Evolutionary conservation across 2,113 vertebrate genomes (phyloP), one percentile per base, ranked within the genome.

Genomic region (Myotis brandtii): DNA sequence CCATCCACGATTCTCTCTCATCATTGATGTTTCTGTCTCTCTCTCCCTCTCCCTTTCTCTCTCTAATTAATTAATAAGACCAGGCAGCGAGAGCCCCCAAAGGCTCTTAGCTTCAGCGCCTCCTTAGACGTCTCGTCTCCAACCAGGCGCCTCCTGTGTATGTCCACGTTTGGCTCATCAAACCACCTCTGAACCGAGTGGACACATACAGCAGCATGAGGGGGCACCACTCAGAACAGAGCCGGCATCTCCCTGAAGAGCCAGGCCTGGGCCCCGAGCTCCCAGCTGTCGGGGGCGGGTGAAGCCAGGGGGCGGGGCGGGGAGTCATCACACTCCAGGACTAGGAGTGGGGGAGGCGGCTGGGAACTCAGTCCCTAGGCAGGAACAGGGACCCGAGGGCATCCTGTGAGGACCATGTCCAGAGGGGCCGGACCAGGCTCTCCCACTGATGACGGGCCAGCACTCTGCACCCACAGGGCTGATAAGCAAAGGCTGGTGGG

Each of bases 401-500:
- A 7, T 21, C 32, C 25, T 40, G 9, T 54, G 2, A 21, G 56
- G 40, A 50, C 3, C 59, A 76, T 1, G 14, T 3, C 2, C 18
- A 34, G 23, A 59, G 16, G 69, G 17, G 34, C 46, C 2, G 11
- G 18, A 2, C 23, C 25, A 37, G 52, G 18, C 37, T 92, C 72
- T 54, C 46, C 37, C 14, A 9, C 40, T 20, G 7, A 0, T 11
- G 25, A 2, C 40, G 27, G 67, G n/a, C 54, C 59, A n/a, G 1
- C 37, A 43, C 70, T 56, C 67, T 25, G 4, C n/a, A 20, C 3
- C 16, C 52, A 67, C 7, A 40, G 16, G 16, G 1, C 30, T 5
- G 25, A 23, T 7, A 6, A 9, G 43, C n/a, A 23, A 21, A 23
- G 5, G 21, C n/a, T 16, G 9, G 6, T 0, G 9, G 4, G 17